Conservation (phyloP, 2,888 invertebrate genomes). For the Latheticus oryzae region DNA sequence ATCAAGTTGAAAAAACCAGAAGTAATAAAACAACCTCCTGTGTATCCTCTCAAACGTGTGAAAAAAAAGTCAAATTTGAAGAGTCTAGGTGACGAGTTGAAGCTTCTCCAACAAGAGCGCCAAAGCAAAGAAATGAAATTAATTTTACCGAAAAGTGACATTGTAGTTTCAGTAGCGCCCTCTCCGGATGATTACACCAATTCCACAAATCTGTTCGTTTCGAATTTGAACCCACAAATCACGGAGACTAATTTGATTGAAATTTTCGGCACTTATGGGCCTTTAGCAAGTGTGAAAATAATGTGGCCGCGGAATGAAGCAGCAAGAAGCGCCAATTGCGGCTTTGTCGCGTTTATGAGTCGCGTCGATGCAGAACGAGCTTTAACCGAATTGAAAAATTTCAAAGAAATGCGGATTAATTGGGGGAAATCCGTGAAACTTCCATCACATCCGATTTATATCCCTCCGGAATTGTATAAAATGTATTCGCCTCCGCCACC, state of each 20-base stretch:
- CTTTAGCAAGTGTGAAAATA: slow-evolving; percentile 93
- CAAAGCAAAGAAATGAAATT: slow-evolving; percentile 86
- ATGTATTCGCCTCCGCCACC: slow-evolving; percentile 86
- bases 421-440: slow-evolving; percentile 98
- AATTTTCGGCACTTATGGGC: slow-evolving; percentile 96
- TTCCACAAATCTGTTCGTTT: slow-evolving; percentile 97
- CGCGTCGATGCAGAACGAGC: slow-evolving; percentile 96
- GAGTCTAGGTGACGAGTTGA: slow-evolving; percentile 95
- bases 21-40: background rate
- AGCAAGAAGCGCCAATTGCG: slow-evolving; percentile 92
- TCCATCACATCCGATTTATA: slow-evolving; percentile 94
- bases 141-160: slow-evolving; percentile 55
- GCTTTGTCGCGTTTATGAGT: slow-evolving; percentile 99
- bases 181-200: slow-evolving; percentile 92
- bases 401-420: slow-evolving; percentile 92
- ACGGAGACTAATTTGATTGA: slow-evolving; percentile 96
- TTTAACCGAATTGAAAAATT: slow-evolving; percentile 83
- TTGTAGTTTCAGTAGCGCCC: slow-evolving; percentile 69
- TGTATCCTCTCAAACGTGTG: slow-evolving; percentile 61
- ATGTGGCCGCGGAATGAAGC: slow-evolving; percentile 99
- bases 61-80: slow-evolving; percentile 98
- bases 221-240: slow-evolving; percentile 94
- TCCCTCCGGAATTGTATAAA: slow-evolving; percentile 85
- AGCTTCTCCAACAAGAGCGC: slow-evolving; percentile 93
- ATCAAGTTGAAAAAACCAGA: slow-evolving; percentile 70